A percentile compares a stretch with the other conserved stretches of the same genome.
Evolutionary conservation across 2,113 vertebrate species (phyloP).

Genomic region (Myanophis thanlyinensis): DNA sequence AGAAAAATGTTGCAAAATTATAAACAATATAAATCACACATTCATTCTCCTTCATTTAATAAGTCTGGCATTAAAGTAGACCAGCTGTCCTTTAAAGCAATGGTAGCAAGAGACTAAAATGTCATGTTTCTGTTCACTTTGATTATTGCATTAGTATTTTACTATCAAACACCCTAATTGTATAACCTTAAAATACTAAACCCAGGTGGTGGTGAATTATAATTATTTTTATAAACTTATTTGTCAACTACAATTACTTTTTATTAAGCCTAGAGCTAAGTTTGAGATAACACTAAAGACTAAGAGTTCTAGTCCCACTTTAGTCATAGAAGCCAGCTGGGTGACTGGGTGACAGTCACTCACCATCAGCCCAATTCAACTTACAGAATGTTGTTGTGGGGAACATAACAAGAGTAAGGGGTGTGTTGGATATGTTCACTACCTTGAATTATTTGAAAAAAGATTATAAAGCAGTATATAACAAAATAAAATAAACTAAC

Average conservation of each 20-base stretch:
- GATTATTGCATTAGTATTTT: background rate
- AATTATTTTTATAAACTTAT: background rate
- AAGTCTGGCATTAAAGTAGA: background rate
- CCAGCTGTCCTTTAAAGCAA: background rate
- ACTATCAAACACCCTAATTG: background rate
- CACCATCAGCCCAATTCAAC: too few relatives aligned
- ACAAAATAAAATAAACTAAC: background rate
- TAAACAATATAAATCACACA: background rate
- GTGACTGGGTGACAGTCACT: background rate
- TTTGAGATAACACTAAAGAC: background rate
- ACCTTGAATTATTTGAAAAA: background rate
- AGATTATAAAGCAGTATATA: background rate
- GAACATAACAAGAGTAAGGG: background rate
- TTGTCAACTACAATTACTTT: background rate
- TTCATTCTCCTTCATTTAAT: background rate
- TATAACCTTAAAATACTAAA: background rate
- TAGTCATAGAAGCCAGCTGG: background rate
- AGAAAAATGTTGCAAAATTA: background rate
- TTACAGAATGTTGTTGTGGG: background rate
- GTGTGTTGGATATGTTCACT: too few relatives aligned
- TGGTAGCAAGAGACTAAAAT: background rate
- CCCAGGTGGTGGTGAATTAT: background rate
- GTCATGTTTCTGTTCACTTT: background rate
- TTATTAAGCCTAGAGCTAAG: background rate
- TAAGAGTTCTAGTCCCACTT: background rate